A percentile compares a stretch with the other conserved stretches of the same genome.
Conservation (phyloP, 2,113 vertebrate species). For the Mastomys natalensis region DNA sequence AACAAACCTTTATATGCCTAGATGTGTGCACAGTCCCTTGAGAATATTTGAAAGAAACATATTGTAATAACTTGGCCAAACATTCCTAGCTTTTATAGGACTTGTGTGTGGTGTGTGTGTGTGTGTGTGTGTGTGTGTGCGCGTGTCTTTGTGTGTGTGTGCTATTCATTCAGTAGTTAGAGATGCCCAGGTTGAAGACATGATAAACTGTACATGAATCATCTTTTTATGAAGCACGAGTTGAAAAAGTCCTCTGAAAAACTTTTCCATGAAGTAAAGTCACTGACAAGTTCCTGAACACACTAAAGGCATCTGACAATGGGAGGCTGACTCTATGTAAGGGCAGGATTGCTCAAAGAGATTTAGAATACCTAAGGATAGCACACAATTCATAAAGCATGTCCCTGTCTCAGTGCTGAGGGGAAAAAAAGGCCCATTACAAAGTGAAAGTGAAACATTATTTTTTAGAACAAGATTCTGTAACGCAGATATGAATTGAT, state of each 20-base stretch:
- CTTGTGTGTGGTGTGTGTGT: neutral
- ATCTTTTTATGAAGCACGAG: neutral
- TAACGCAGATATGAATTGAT: neutral
- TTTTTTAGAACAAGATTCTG: constrained; percentile 10
- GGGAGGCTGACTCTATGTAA: neutral
- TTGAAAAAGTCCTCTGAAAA: constrained; percentile 23
- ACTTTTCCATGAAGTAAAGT: neutral
- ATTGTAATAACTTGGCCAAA: neutral
- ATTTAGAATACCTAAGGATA: neutral
- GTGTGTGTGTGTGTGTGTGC: neutral
- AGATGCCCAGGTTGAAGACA: neutral
- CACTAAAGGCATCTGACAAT: neutral
- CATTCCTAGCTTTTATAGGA: neutral
- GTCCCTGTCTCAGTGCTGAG: neutral
- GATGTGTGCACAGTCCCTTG: neutral
- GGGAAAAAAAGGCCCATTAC: neutral
- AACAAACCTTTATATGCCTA: neutral
- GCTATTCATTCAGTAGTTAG: neutral
- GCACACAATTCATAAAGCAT: neutral
- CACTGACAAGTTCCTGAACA: neutral
- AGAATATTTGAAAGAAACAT: neutral
- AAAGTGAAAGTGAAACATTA: neutral
- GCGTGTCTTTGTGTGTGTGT: neutral
- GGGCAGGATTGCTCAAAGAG: neutral
- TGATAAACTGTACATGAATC: neutral